A percentile compares a stretch with the other conserved stretches of the same genome.
These are phyloP conservation scores for Drosophila atripex DNA, from an alignment of 2,888 invertebrate genomes.

Conservation along the genomic window DNA sequence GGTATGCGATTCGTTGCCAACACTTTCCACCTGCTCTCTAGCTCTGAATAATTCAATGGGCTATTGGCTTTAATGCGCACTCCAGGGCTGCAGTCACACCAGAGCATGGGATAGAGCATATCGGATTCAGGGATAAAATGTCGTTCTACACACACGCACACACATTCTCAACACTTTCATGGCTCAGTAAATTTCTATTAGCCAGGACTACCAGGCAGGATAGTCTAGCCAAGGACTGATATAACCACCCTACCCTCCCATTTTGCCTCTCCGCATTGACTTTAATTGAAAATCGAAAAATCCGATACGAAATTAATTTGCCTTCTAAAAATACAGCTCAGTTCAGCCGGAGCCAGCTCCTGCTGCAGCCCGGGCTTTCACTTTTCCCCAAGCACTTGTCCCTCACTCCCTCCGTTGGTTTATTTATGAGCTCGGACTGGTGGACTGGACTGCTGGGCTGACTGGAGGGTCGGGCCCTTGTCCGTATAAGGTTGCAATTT, in stretches of 20 bases:
- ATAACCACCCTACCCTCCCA: conserved; percentile 4
- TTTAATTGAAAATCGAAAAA: conserved; percentile 82
- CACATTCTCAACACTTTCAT: conserved; percentile 77
- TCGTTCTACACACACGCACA: conserved; percentile 9
- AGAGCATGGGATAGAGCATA: conserved; percentile 1
- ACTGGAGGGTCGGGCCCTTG: conserved; percentile 32
- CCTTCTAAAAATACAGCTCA: conserved; percentile 71
- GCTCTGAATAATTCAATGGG: conserved; percentile 63
- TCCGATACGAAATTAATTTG: conserved; percentile 81
- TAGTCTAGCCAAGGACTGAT: conserved; percentile 8
- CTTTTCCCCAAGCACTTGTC: conserved; percentile 44
- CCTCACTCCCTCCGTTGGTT: conserved; percentile 37
- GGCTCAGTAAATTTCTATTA: conserved; percentile 78
- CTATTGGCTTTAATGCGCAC: conserved; percentile 73
- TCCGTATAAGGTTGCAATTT: conserved; percentile 77
- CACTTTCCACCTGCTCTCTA: conserved; percentile 12
- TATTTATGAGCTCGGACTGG: conserved; percentile 70
- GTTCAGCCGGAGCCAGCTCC: conserved; percentile 27
- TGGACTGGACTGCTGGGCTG: conserved; percentile 14
- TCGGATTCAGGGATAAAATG: conserved; percentile 5
- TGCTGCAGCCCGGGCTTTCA: conserved; percentile 27
- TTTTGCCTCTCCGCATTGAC: conserved; percentile 60
- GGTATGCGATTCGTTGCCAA: conserved; percentile 13
- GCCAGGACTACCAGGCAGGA: conserved; percentile 43
- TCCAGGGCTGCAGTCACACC: conserved; percentile 37